Conservation (phyloP, 2,888 invertebrate species). For the Parnassius mnemosyne region DNA sequence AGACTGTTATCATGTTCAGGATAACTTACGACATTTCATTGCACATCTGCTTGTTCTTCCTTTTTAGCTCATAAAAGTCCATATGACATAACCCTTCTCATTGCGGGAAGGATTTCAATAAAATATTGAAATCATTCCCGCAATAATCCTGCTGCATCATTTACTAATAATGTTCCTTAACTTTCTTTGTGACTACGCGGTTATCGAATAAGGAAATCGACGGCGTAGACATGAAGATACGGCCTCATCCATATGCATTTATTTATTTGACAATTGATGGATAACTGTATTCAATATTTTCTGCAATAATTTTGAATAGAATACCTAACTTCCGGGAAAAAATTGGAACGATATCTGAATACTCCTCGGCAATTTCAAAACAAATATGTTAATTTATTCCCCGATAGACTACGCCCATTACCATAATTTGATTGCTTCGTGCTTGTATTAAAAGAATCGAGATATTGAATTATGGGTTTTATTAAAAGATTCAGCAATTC, state of each 20-base stretch:
- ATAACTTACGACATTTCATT: too few species aligned
- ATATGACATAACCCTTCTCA: too few species aligned
- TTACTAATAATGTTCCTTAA: too few species aligned
- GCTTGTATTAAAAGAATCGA: slow-evolving; percentile 65
- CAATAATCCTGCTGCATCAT: too few species aligned
- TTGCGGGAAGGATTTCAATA: too few species aligned
- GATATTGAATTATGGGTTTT: slow-evolving; percentile 54
- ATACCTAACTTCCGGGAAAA: slow-evolving; percentile 63
- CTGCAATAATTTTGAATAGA: slow-evolving; percentile 65
- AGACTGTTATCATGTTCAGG: too few species aligned
- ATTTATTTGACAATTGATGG: slow-evolving; percentile 42
- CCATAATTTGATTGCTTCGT: slow-evolving; percentile 69
- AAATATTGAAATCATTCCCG: too few species aligned
- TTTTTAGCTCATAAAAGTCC: too few species aligned
- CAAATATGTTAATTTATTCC: slow-evolving; percentile 73
- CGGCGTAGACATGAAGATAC: too few species aligned
- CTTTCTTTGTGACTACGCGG: too few species aligned
- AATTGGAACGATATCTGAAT: slow-evolving; percentile 72
- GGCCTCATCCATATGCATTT: slow-evolving; percentile 55
- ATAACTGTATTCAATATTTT: slow-evolving; percentile 68
- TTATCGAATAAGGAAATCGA: too few species aligned
- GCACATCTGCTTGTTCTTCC: too few species aligned
- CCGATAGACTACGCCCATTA: slow-evolving; percentile 59
- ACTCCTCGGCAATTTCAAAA: slow-evolving; percentile 66
- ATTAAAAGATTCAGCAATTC: slow-evolving; percentile 26